Conservation (phyloP, 2,113 vertebrate genomes). For the Nicator chloris region DNA sequence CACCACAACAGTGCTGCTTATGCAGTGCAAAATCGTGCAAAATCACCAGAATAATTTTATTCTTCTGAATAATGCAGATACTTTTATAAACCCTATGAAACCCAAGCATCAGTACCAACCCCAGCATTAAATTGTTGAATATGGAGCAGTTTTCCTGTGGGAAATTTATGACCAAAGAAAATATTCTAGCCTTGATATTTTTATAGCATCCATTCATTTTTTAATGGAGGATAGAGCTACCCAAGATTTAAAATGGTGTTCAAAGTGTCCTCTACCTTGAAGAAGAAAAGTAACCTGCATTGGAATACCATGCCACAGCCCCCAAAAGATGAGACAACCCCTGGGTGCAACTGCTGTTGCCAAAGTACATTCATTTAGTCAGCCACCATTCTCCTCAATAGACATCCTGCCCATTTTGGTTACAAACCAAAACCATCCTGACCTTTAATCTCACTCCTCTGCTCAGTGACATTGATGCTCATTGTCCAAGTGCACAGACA, state of each 20-base stretch:
- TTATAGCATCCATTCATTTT: neutral
- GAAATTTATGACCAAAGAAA: neutral
- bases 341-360: neutral
- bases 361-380: neutral
- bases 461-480: neutral
- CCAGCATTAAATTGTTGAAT: neutral
- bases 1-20: neutral
- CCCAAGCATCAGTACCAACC: neutral
- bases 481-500: neutral
- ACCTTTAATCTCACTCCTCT: neutral
- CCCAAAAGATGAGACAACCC: accelerated
- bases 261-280: neutral
- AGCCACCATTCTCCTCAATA: neutral
- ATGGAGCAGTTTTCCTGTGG: neutral
- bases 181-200: neutral
- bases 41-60: neutral
- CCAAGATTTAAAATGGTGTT: neutral
- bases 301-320: accelerated
- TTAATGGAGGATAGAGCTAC: neutral
- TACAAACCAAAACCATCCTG: neutral
- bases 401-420: neutral
- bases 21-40: neutral
- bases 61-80: neutral
- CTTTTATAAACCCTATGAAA: neutral
- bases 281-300: neutral